Conservation (phyloP, 1,140 invertebrate species). For the Cotesia vestalis region DNA sequence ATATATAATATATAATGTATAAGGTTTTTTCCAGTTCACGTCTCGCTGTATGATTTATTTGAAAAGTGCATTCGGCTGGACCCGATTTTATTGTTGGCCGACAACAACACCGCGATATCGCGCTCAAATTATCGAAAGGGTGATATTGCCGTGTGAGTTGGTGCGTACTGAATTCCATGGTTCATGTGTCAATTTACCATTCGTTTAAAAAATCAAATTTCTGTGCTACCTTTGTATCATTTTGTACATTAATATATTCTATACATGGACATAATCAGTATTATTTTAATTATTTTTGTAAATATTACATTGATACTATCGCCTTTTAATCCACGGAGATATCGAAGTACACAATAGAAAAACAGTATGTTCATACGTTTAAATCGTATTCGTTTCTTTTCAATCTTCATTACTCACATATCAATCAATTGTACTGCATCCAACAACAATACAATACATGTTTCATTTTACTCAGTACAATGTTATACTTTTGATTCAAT, state of each 20-base stretch:
- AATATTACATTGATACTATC: no score
- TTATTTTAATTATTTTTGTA: no score
- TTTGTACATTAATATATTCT: background rate
- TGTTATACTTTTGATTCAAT: background rate
- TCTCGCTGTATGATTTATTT: conserved; percentile 42
- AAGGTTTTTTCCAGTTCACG: conserved; percentile 37
- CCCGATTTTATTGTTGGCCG: conserved; percentile 39
- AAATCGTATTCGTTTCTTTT: no score
- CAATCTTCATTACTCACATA: no score
- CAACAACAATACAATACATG: no score
- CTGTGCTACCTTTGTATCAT: background rate
- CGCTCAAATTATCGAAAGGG: conserved; percentile 35
- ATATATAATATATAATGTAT: background rate
- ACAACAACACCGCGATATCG: conserved; percentile 35
- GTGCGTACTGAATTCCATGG: conserved; percentile 34
- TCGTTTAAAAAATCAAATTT: conserved; percentile 34
- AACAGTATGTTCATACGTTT: no score
- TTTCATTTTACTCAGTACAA: no score
- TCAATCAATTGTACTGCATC: no score
- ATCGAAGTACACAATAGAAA: no score
- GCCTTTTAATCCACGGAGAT: no score
- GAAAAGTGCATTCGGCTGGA: conserved; percentile 41
- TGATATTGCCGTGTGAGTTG: conserved; percentile 21
- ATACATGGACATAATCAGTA: background rate
- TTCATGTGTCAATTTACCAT: conserved; percentile 37